phyloP scores from a whole-genome alignment of 2,113 vertebrate genomes.

The Trogon surrucura region DNA sequence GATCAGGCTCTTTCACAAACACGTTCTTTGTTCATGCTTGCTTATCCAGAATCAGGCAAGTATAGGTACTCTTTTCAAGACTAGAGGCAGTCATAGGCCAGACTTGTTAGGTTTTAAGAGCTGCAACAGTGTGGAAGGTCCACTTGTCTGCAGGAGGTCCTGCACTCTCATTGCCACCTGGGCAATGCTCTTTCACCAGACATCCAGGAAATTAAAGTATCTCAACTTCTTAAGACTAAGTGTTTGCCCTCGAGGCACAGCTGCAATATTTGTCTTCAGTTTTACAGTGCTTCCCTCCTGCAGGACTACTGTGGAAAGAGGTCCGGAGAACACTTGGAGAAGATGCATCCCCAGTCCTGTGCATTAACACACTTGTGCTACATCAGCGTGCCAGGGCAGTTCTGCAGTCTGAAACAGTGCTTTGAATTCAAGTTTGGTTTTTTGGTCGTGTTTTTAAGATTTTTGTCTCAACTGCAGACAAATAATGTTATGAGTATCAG shows the following conservation, averaged over 20 bases:
- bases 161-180: neutral
- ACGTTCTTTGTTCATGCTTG: neutral
- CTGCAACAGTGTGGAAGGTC: neutral
- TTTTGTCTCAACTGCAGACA: neutral
- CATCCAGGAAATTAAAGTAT: neutral
- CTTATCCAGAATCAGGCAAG: neutral
- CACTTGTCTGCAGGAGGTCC: neutral
- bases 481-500: accelerated
- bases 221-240: neutral
- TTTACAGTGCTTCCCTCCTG: neutral
- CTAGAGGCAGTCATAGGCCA: neutral
- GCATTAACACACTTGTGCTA: neutral
- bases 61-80: neutral
- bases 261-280: neutral
- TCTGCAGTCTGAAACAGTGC: neutral
- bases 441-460: neutral
- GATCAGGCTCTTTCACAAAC: neutral
- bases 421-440: neutral
- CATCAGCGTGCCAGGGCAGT: neutral
- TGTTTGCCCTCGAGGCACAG: neutral
- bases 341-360: accelerated
- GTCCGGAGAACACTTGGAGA: neutral
- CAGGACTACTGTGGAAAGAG: neutral
- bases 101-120: neutral
- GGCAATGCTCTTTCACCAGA: neutral